These are phyloP conservation scores for Artibeus lituratus DNA, from an alignment of 2,797 vertebrate species.

Conservation along the genomic window DNA sequence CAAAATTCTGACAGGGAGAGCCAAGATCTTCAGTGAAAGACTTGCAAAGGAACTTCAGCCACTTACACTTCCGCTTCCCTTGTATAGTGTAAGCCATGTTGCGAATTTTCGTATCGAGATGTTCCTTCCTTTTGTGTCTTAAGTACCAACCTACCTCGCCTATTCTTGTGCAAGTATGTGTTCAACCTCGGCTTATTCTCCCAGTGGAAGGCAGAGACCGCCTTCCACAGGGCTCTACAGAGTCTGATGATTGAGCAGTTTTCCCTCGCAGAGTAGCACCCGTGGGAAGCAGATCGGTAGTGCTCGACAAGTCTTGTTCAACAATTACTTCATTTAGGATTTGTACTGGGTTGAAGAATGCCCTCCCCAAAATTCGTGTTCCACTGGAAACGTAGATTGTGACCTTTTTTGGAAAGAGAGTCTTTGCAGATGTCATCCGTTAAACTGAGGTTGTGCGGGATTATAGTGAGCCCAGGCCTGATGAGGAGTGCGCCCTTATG, in stretches of 20 bases:
- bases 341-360: background rate
- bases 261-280: background rate
- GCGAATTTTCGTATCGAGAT: background rate
- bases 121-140: background rate
- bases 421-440: background rate
- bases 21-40: background rate
- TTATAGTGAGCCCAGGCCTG: background rate
- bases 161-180: background rate
- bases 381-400: background rate
- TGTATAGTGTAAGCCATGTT: background rate
- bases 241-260: background rate
- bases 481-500: background rate
- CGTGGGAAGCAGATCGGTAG: background rate
- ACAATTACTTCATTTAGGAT: background rate
- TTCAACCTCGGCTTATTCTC: background rate
- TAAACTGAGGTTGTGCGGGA: background rate
- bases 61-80: background rate
- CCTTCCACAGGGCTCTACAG: background rate
- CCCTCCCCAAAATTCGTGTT: background rate
- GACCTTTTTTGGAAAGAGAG: background rate
- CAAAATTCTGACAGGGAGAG: too few species aligned
- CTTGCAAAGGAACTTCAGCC: background rate
- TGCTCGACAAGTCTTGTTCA: background rate
- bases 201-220: background rate
- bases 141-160: background rate